These are phyloP conservation scores for Ceratosolen fusciceps DNA, from an alignment of 1,140 invertebrate species.

Conservation along the genomic window DNA sequence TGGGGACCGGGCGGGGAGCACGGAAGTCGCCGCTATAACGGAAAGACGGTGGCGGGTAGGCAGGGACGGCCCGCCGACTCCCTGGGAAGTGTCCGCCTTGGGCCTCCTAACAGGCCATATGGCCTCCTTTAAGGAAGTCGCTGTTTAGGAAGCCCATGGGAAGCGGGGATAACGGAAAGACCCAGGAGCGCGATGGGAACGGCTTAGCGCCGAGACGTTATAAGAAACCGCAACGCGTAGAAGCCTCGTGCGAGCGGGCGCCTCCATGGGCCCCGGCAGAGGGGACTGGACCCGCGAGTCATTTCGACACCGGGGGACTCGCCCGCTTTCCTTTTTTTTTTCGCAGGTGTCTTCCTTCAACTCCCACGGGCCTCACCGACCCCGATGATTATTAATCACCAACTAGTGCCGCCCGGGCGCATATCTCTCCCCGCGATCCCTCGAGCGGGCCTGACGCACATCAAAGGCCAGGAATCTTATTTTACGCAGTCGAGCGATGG, in stretches of 20 bases:
- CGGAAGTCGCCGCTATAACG: conserved; percentile 27
- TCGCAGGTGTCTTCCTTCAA: no score
- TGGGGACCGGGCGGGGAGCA: conserved; percentile 50
- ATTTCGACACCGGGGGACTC: neutral
- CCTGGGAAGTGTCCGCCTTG: conserved; percentile 50
- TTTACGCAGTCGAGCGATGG: no score
- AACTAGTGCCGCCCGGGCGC: no score
- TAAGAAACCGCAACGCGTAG: conserved; percentile 48
- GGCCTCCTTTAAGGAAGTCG: conserved; percentile 70
- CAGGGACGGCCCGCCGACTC: neutral
- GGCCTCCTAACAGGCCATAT: conserved; percentile 69
- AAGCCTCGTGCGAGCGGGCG: neutral
- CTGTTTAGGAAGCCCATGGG: conserved; percentile 72
- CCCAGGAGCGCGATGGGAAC: conserved; percentile 68
- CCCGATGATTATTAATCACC: no score
- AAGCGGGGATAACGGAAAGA: conserved; percentile 71
- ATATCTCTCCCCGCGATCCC: no score
- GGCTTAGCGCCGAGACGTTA: conserved; percentile 54
- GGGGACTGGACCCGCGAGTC: neutral
- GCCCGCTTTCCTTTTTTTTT: no score
- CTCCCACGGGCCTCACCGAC: no score
- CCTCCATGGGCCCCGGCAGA: no score
- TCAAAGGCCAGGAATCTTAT: no score
- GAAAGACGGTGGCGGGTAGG: conserved; percentile 35
- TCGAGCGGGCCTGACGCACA: no score